phyloP scores from a whole-genome alignment of 2,888 invertebrate genomes.

The Geophilus truncorum region DNA sequence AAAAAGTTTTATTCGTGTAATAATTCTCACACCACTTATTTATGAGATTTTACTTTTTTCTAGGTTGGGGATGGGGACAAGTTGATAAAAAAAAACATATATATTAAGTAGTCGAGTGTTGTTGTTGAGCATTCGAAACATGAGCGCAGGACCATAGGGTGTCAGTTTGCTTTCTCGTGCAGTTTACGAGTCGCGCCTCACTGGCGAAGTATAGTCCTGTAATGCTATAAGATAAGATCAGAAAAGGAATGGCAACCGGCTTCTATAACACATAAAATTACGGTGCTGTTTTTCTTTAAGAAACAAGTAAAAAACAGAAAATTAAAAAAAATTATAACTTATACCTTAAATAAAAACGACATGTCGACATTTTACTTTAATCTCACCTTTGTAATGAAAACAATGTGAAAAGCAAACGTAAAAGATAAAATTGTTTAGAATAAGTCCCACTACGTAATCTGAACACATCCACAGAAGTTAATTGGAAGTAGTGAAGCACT shows the following conservation, averaged over 20 bases:
- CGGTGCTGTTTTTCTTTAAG: background rate
- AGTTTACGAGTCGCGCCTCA: constrained; percentile 27
- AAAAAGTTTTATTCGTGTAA: background rate
- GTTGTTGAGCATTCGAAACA: constrained; percentile 27
- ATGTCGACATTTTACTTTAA: no score
- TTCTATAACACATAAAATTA: constrained; percentile 19
- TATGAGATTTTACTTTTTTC: background rate
- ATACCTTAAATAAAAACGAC: no score
- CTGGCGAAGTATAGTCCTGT: constrained; percentile 27
- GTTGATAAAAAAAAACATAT: background rate
- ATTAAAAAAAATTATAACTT: no score
- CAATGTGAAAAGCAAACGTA: no score
- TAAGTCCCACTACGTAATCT: background rate
- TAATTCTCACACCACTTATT: background rate
- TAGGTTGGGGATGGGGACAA: background rate
- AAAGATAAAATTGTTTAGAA: background rate
- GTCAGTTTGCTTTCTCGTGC: constrained; percentile 27
- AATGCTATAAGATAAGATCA: constrained; percentile 15
- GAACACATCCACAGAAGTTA: background rate
- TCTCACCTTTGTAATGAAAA: no score
- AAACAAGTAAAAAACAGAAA: no score
- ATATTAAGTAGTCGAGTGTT: background rate
- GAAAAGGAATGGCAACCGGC: constrained; percentile 4
- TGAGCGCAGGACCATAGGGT: constrained; percentile 16
- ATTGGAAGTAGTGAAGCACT: constrained; percentile 22